phyloP scores from a whole-genome alignment of 2,888 invertebrate genomes.

The Caenorhabditis afra region DNA sequence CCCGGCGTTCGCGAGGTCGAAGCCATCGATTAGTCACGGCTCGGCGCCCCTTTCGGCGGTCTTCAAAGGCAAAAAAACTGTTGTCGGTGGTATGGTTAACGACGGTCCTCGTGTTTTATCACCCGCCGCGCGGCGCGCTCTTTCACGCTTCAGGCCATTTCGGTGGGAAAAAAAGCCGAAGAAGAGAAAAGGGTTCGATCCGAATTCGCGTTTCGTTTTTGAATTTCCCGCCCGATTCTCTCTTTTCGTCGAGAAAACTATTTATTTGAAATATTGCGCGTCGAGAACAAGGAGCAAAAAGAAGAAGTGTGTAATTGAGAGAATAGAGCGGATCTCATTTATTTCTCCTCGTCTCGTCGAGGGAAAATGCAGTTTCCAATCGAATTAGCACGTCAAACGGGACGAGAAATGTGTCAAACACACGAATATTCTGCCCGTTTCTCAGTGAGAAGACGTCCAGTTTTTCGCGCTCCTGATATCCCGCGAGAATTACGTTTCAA shows the following conservation, averaged over 20 bases:
- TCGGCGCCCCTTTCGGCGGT: no score
- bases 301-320: not conserved
- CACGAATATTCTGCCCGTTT: slow-evolving; percentile 15
- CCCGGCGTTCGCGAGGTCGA: no score
- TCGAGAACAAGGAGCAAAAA: not conserved
- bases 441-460: not conserved
- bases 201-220: no score
- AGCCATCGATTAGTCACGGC: no score
- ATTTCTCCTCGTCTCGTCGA: slow-evolving; percentile 3
- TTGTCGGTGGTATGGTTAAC: no score
- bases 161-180: no score
- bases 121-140: not conserved
- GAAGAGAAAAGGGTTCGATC: no score
- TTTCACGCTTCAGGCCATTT: no score
- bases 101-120: not conserved
- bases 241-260: no score
- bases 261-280: no score
- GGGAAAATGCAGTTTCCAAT: slow-evolving; percentile 24
- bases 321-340: not conserved
- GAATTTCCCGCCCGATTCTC: no score
- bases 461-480: slow-evolving; percentile 30
- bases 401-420: slow-evolving; percentile 29
- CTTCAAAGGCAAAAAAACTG: no score
- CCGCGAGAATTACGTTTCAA: slow-evolving; percentile 39
- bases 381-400: slow-evolving; percentile 53